A percentile compares a stretch with the other conserved stretches of the same genome.
Evolutionary conservation across 2,113 vertebrate genomes (phyloP).

Genomic region (Phalacrocorax aristotelis): DNA sequence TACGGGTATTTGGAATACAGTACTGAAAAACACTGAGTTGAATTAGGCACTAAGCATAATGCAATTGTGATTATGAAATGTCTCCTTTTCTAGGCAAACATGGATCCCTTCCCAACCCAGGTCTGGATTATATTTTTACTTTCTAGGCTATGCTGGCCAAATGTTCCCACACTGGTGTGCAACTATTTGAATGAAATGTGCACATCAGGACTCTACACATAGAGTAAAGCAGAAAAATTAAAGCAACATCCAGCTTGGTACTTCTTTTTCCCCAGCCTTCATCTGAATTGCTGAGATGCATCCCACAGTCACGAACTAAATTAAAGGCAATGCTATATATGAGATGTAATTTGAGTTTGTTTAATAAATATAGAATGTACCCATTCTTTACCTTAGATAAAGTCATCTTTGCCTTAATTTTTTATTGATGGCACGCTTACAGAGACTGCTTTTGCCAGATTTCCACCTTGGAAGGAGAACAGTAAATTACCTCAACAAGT

Average conservation of each 20-base stretch:
- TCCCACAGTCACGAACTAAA: neutral
- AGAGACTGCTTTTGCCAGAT: neutral
- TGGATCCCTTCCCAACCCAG: neutral
- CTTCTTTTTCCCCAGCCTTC: neutral
- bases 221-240: neutral
- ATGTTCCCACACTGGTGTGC: neutral
- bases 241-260: neutral
- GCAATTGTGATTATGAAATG: slow-evolving; percentile 26
- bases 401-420: neutral
- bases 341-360: neutral
- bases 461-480: neutral
- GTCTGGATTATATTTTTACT: slow-evolving; percentile 37
- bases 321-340: neutral
- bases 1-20: neutral
- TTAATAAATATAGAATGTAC: neutral
- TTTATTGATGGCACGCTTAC: neutral
- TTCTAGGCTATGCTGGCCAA: slow-evolving; percentile 7
- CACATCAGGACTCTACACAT: neutral
- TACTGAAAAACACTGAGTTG: neutral
- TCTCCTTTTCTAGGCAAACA: neutral
- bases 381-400: neutral
- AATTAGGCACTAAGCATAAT: neutral
- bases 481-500: neutral
- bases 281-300: neutral
- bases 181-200: slow-evolving; percentile 6